phyloP scores from a whole-genome alignment of 2,888 invertebrate species.

The Scaptomyza parva region DNA sequence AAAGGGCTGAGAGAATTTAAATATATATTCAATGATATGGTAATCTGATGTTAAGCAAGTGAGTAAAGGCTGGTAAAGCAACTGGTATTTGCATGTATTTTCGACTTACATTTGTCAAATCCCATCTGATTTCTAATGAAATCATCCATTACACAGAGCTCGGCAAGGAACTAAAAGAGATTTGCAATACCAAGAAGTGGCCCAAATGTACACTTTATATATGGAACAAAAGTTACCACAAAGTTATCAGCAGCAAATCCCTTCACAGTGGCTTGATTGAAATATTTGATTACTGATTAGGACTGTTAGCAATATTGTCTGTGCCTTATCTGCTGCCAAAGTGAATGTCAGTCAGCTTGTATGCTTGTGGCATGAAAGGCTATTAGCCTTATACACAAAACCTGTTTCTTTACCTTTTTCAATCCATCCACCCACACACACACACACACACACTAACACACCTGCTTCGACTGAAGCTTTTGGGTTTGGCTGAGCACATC shows the following conservation, averaged over 20 bases:
- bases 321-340: conserved; percentile 31
- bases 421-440: not conserved
- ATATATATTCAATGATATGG: not conserved
- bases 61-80: too few relatives aligned
- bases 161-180: not conserved
- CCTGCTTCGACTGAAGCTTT: conserved; percentile 4
- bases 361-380: conserved; percentile 32
- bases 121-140: not conserved
- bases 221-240: not conserved
- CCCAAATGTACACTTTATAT: not conserved
- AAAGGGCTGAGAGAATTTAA: not conserved
- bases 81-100: too few relatives aligned
- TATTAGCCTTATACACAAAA: conserved; percentile 45
- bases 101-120: not conserved
- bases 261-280: conserved; percentile 32
- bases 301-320: conserved; percentile 44
- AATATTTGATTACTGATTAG: conserved; percentile 55
- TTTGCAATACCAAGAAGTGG: not conserved
- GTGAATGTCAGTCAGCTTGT: conserved; percentile 18
- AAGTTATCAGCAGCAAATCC: conserved; percentile 19
- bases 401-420: conserved; percentile 3
- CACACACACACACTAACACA: not conserved
- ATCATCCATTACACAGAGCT: too few relatives aligned
- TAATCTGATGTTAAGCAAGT: not conserved
- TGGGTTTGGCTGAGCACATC: conserved; percentile 51